phyloP scores from a whole-genome alignment of 2,888 invertebrate species.

The Deilephila elpenor region DNA sequence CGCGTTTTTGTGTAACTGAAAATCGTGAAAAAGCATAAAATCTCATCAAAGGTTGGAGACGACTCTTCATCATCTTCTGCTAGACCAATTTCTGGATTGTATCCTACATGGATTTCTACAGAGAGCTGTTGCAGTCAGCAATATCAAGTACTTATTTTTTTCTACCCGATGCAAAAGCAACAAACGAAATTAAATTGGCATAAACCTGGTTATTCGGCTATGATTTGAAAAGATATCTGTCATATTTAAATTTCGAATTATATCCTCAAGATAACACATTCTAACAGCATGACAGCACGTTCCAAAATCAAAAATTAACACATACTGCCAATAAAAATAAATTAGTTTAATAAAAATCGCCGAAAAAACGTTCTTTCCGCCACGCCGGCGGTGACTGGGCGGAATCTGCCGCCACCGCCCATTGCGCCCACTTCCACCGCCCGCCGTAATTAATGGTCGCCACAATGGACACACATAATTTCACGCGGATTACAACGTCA shows the following conservation, averaged over 20 bases:
- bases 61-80: too few species aligned
- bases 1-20: background rate
- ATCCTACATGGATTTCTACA: too few species aligned
- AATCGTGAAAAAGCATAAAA: too few species aligned
- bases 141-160: too few species aligned
- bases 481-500: constrained; percentile 70
- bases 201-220: too few species aligned
- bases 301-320: constrained; percentile 24
- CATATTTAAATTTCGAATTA: too few species aligned
- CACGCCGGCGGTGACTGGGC: constrained; percentile 41
- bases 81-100: too few species aligned
- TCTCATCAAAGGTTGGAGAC: too few species aligned
- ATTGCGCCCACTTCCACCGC: constrained; percentile 45
- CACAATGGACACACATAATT: constrained; percentile 62
- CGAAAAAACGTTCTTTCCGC: constrained; percentile 35
- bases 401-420: constrained; percentile 58
- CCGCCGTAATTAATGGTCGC: constrained; percentile 67
- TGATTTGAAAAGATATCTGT: too few species aligned
- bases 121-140: too few species aligned
- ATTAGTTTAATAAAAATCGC: constrained; percentile 32
- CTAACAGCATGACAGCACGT: background rate
- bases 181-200: too few species aligned
- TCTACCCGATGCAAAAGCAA: too few species aligned
- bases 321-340: constrained; percentile 10
- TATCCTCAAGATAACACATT: background rate